Conservation (phyloP, 2,888 invertebrate genomes). For the Hemistola chrysoprasaria region DNA sequence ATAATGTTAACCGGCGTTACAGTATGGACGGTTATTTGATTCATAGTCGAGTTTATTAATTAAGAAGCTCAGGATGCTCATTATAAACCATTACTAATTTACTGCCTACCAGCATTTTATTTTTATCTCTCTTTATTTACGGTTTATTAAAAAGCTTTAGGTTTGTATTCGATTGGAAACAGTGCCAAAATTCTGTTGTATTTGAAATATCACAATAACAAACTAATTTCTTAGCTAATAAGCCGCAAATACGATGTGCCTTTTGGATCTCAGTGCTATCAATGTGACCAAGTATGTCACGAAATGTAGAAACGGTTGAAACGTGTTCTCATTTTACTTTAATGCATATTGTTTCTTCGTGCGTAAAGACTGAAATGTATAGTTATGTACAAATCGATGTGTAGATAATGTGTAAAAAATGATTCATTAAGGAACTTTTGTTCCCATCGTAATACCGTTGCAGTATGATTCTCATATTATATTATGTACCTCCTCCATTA, state of each 20-base stretch:
- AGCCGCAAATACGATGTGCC: constrained; percentile 63
- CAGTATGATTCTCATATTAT: constrained; percentile 34
- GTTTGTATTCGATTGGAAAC: constrained; percentile 10
- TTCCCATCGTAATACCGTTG: constrained; percentile 46
- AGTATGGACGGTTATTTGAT: constrained; percentile 18
- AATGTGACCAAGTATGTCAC: constrained; percentile 49
- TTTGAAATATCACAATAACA: constrained; percentile 10
- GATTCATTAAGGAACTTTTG: constrained; percentile 44
- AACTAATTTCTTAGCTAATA: constrained; percentile 35
- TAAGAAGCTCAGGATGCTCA: constrained; percentile 71
- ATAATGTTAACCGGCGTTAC: constrained; percentile 30
- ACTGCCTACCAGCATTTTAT: constrained; percentile 52
- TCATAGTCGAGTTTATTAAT: constrained; percentile 38
- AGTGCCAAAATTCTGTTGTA: constrained; percentile 33
- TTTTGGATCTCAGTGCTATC: constrained; percentile 45
- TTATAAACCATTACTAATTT: constrained; percentile 52
- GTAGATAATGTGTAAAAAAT: constrained; percentile 57
- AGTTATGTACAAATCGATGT: constrained; percentile 63
- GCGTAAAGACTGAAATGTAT: constrained; percentile 66
- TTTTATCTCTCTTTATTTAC: constrained; percentile 3
- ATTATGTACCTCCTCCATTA: constrained; percentile 25
- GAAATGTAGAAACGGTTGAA: constrained; percentile 29
- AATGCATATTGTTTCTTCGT: constrained; percentile 47
- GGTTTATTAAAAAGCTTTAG: constrained; percentile 1
- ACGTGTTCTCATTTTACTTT: constrained; percentile 35